Conservation (phyloP, 1,140 invertebrate genomes). For the Acromyrmex charruanus region DNA sequence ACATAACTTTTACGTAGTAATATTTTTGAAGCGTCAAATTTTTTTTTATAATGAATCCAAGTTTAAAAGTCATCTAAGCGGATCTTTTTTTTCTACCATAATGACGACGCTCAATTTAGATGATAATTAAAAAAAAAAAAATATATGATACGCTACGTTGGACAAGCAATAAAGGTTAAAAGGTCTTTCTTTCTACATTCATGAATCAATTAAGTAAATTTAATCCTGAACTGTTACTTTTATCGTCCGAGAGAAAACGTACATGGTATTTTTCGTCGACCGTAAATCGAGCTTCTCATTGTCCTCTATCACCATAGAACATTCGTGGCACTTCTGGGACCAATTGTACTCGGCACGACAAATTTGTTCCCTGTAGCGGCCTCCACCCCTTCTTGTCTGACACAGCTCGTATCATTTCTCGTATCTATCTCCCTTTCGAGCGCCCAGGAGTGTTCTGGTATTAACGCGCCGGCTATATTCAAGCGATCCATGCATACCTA, state of each 20-base stretch:
- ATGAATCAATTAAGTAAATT: slow-evolving; percentile 20
- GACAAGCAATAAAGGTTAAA: slow-evolving; percentile 7
- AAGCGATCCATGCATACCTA: slow-evolving; percentile 80
- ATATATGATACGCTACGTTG: neutral
- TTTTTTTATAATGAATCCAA: neutral
- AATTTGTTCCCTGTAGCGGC: slow-evolving; percentile 64
- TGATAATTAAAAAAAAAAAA: neutral
- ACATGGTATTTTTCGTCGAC: slow-evolving; percentile 45
- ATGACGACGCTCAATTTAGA: slow-evolving; percentile 9
- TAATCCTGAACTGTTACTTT: slow-evolving; percentile 34
- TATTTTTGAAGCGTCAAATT: neutral
- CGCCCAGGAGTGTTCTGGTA: slow-evolving; percentile 75
- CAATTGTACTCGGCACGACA: slow-evolving; percentile 65
- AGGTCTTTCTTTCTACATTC: neutral
- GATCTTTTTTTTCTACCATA: neutral
- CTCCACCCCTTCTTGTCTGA: slow-evolving; percentile 41
- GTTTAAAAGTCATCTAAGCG: neutral
- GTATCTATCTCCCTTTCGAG: slow-evolving; percentile 49
- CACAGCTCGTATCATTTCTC: slow-evolving; percentile 53
- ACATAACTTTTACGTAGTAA: neutral
- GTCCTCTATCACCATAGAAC: slow-evolving; percentile 47
- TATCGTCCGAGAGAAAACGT: neutral
- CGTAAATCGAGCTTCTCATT: slow-evolving; percentile 63
- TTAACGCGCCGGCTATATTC: slow-evolving; percentile 81
- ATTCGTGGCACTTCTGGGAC: slow-evolving; percentile 67